phyloP scores from a whole-genome alignment of 92 coral and sea anemone species.

The Parazoanthus darwini region DNA sequence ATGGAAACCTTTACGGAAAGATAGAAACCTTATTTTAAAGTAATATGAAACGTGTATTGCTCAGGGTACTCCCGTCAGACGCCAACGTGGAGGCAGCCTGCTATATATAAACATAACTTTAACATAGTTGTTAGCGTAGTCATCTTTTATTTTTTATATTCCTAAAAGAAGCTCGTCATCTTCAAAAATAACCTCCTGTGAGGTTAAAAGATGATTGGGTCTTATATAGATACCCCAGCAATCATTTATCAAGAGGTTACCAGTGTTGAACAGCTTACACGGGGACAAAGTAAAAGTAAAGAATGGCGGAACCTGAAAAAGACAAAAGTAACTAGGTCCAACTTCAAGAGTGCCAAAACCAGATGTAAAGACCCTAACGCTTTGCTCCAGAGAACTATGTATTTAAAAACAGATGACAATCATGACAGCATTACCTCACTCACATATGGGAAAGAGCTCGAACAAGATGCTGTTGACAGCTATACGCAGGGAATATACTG shows the following conservation, averaged over 20 bases:
- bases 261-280: slow-evolving; percentile 52
- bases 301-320: slow-evolving; percentile 50
- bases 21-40: no score
- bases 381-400: slow-evolving; percentile 54
- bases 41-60: no score
- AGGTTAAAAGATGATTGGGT: no score
- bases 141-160: no score
- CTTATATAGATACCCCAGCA: no score
- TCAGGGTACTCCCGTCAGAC: no score
- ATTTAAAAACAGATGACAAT: slow-evolving; percentile 9
- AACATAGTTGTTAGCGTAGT: no score
- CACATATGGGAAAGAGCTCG: slow-evolving; percentile 22
- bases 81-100: no score
- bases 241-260: slow-evolving; percentile 8
- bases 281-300: slow-evolving; percentile 53
- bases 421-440: background rate
- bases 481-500: slow-evolving; percentile 46
- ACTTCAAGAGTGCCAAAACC: slow-evolving; percentile 45
- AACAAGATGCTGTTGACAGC: slow-evolving; percentile 46
- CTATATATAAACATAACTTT: no score
- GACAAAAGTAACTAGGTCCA: slow-evolving; percentile 51
- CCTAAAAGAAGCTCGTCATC: slow-evolving; percentile 34
- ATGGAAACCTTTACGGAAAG: no score
- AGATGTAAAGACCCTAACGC: slow-evolving; percentile 54
- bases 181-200: slow-evolving; percentile 42